phyloP scores from a whole-genome alignment of 2,797 vertebrate species.

The Odontamblyopus lacepedii region DNA sequence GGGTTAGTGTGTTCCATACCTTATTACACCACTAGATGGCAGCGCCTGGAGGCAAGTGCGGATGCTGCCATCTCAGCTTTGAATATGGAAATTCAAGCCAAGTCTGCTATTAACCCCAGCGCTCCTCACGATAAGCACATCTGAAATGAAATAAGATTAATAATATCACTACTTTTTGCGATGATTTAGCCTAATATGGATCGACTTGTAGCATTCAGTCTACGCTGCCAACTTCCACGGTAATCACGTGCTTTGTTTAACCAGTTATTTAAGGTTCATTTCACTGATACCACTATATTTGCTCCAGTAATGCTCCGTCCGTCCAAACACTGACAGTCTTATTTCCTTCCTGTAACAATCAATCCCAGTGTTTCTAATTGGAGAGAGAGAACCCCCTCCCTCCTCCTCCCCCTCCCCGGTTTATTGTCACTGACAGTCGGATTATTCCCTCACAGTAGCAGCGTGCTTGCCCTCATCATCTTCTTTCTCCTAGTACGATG shows the following conservation, averaged over 20 bases:
- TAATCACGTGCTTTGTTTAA: background rate
- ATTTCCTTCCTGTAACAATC: constrained; percentile 56
- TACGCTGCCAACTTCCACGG: background rate
- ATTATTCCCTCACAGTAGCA: constrained; percentile 58
- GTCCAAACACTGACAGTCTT: constrained; percentile 20
- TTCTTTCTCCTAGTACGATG: constrained; percentile 54
- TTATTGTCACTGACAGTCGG: constrained; percentile 68
- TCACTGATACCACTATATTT: background rate
- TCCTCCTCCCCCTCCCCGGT: constrained; percentile 21
- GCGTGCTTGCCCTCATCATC: constrained; percentile 24
- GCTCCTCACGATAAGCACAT: background rate
- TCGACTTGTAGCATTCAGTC: background rate
- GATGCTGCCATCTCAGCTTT: constrained; percentile 2
- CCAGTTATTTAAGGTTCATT: background rate
- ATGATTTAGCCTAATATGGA: background rate
- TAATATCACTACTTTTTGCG: background rate
- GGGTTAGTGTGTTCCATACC: background rate
- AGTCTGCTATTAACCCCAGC: background rate
- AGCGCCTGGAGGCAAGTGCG: constrained; percentile 18
- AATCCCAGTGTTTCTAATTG: constrained; percentile 58
- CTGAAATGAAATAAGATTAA: background rate
- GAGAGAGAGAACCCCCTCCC: constrained; percentile 24
- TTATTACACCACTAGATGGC: constrained; percentile 24
- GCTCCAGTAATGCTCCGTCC: background rate
- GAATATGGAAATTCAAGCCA: constrained; percentile 8